These are phyloP conservation scores for Fratercula arctica DNA, from an alignment of 2,797 vertebrate species.

Conservation along the genomic window DNA sequence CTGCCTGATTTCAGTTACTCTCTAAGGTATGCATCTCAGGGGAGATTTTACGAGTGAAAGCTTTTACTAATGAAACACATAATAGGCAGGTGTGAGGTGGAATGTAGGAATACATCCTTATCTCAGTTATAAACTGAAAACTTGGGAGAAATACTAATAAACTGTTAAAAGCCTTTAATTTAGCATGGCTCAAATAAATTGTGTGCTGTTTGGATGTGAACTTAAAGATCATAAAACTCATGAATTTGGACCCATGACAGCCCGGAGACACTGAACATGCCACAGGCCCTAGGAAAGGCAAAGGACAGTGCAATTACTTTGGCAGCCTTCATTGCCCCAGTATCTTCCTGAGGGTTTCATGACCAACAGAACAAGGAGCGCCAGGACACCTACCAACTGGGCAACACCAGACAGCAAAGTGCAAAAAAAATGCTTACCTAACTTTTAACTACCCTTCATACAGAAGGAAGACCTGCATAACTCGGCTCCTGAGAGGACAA, in stretches of 20 bases:
- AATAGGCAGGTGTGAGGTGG: slow-evolving; percentile 48
- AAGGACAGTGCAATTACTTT: not conserved
- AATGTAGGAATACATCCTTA: not conserved
- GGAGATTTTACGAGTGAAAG: not conserved
- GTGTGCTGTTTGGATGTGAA: not conserved
- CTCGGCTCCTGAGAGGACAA: not conserved
- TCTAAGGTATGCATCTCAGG: slow-evolving; percentile 14
- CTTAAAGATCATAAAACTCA: not conserved
- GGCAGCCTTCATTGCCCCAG: not conserved
- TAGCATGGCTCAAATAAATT: not conserved
- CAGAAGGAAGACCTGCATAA: not conserved
- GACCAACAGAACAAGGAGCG: not conserved
- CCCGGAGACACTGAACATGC: not conserved
- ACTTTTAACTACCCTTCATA: not conserved
- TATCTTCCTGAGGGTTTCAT: not conserved
- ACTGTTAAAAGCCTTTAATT: not conserved
- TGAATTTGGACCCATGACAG: not conserved
- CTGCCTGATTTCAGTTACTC: slow-evolving; percentile 38
- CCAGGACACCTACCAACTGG: not conserved
- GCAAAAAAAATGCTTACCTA: not conserved
- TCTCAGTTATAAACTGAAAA: slow-evolving; percentile 4
- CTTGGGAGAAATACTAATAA: slow-evolving; percentile 14
- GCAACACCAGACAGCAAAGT: not conserved
- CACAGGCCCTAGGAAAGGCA: not conserved
- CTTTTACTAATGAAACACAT: slow-evolving; percentile 53